Conservation (phyloP, 1,140 invertebrate species). For the Hycleus phaleratus region DNA sequence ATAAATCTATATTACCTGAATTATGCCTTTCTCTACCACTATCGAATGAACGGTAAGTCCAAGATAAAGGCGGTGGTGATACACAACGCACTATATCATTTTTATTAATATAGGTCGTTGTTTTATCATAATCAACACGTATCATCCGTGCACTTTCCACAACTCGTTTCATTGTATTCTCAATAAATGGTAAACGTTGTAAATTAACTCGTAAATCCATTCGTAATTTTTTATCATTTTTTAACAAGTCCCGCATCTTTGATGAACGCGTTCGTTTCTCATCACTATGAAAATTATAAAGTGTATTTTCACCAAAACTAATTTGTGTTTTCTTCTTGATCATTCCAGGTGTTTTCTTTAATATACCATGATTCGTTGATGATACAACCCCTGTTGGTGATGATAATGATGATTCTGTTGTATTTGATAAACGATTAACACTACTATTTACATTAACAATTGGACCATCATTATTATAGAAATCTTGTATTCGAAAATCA, state of each 20-base stretch:
- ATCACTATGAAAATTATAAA: neutral
- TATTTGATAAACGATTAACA: too few relatives aligned
- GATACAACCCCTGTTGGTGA: too few relatives aligned
- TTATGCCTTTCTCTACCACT: neutral
- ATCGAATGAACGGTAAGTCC: neutral
- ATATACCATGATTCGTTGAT: neutral
- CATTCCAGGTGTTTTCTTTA: conserved; percentile 3
- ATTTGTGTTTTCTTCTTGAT: conserved; percentile 1
- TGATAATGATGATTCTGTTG: too few relatives aligned
- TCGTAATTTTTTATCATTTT: neutral
- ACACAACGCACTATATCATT: conserved; percentile 7
- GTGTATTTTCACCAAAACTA: neutral
- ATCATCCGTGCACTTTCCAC: neutral
- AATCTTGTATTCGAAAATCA: conserved; percentile 1
- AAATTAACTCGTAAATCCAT: conserved; percentile 2
- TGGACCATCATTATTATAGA: neutral
- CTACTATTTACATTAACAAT: neutral
- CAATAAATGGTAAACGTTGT: neutral
- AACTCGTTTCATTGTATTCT: conserved; percentile 7
- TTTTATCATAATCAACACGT: conserved; percentile 16
- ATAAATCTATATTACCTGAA: conserved; percentile 1
- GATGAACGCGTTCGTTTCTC: too few relatives aligned
- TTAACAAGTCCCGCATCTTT: too few relatives aligned
- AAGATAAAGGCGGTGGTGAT: conserved; percentile 2
- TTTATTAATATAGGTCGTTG: conserved; percentile 2